Conservation (phyloP, 2,888 invertebrate species). For the Philereme vetulata region DNA sequence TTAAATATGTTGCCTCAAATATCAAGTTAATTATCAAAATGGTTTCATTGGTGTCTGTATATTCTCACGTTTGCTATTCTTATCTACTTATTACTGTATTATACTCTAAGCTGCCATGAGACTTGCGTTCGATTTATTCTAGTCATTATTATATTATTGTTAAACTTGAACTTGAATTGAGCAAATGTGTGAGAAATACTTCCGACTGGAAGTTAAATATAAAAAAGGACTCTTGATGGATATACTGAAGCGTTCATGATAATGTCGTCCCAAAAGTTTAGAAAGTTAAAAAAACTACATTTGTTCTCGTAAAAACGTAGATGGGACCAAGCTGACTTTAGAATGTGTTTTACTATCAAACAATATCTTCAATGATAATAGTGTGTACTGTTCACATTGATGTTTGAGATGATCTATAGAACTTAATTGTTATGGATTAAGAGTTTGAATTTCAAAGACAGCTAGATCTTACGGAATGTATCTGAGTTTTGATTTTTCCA, state of each 20-base stretch:
- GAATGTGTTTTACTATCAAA: background rate
- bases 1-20: slow-evolving; percentile 42
- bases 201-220: slow-evolving; percentile 38
- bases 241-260: background rate
- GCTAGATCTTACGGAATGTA: slow-evolving; percentile 46
- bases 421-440: slow-evolving; percentile 20
- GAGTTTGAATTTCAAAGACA: slow-evolving; percentile 28
- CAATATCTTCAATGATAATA: background rate
- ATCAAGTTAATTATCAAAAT: slow-evolving; percentile 41
- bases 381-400: slow-evolving; percentile 2
- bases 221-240: background rate
- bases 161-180: no score
- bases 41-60: slow-evolving; percentile 17
- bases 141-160: slow-evolving; percentile 53
- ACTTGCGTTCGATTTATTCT: slow-evolving; percentile 54
- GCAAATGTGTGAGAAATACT: slow-evolving; percentile 42
- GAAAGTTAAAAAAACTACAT: background rate
- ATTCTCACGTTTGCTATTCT: slow-evolving; percentile 10
- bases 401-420: background rate
- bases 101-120: slow-evolving; percentile 46
- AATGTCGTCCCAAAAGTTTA: background rate
- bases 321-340: slow-evolving; percentile 19
- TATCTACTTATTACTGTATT: slow-evolving; percentile 4
- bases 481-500: slow-evolving; percentile 66
- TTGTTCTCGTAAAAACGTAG: background rate